A percentile compares a stretch with the other conserved stretches of the same genome.
phyloP scores from a whole-genome alignment of 2,797 vertebrate species.

The Nyctalus aviator region DNA sequence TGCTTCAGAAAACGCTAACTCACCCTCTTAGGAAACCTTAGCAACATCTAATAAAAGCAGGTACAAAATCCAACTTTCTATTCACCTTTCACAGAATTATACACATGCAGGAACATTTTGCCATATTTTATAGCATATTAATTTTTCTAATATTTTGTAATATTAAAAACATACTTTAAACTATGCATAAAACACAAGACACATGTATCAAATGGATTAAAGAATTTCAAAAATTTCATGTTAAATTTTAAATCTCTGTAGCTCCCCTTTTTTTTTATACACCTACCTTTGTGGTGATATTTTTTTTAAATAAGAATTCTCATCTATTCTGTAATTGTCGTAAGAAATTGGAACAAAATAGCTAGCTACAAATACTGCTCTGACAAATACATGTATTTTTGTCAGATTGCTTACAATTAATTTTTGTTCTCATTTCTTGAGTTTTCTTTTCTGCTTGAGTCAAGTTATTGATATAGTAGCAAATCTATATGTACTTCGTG shows the following conservation, averaged over 20 bases:
- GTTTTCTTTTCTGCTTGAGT: conserved; percentile 7
- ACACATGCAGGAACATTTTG: background rate
- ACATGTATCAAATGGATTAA: background rate
- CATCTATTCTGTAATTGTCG: background rate
- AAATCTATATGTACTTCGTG: background rate
- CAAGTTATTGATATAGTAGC: background rate
- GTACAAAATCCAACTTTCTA: background rate
- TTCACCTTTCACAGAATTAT: background rate
- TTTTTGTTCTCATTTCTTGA: background rate
- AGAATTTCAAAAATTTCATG: background rate
- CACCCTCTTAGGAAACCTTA: conserved; percentile 23
- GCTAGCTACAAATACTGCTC: background rate
- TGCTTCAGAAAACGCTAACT: background rate
- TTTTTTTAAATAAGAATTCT: background rate
- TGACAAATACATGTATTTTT: background rate
- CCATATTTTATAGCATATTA: background rate
- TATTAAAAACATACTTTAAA: background rate
- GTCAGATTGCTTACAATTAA: background rate
- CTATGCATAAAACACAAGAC: background rate
- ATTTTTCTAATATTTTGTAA: background rate
- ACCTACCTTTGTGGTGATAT: background rate
- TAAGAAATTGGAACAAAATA: background rate
- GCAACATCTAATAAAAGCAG: background rate
- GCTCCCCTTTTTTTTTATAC: background rate
- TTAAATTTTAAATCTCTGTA: background rate